Evolutionary conservation across 2,797 vertebrate genomes (phyloP), one percentile per base, ranked within the genome.

Genomic region (Sebastes matsubarae): DNA sequence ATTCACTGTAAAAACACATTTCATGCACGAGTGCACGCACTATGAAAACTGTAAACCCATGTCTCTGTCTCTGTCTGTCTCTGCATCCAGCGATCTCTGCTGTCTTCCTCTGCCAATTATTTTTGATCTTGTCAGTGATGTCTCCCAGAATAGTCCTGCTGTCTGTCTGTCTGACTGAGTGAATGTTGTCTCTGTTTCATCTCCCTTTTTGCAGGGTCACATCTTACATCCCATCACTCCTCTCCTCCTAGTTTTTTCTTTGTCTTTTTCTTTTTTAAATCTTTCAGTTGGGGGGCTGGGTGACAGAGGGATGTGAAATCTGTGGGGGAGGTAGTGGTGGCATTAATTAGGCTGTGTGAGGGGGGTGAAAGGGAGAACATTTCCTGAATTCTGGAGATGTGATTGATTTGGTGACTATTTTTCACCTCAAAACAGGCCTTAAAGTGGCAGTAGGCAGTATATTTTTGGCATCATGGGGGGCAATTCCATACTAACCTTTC

Each of bases 91-190:
- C n/a, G 69, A 80, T 70, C 52, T 69, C 72, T 68, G 52, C 72
- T 79, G 14, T 54, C 63, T 4, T 65, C 66, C 70, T 60, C 80
- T 79, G 77, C 25, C 86, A 87, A 74, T 89, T 86, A 89, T 76
- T 78, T 18, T 27, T 50, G 36, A 87, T 88, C 22, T 81, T 68
- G 79, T 87, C 89, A 80, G 81, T 30, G 55, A 13, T 72, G 68
- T 78, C 64, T 88, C 81, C 73, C 68, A 80, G 83, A 89, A 88
- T 83, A 82, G 77, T 27, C 46, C 46, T 18, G 27, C 46, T 88
- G 68, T 77, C 66, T 66, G 73, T 2, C 42, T 87, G 68, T 77
- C 66, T 66, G 71, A 0, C 73, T 69, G 68, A 69, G 20, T 72
- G 30, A 61, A 38, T 52, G 76, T 24, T 71, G 24, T 67, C 68